Percentiles rank a stretch among this genome's conserved stretches.
These are phyloP conservation scores for Anhinga rufa DNA, from an alignment of 2,113 vertebrate genomes.

Conservation along the genomic window DNA sequence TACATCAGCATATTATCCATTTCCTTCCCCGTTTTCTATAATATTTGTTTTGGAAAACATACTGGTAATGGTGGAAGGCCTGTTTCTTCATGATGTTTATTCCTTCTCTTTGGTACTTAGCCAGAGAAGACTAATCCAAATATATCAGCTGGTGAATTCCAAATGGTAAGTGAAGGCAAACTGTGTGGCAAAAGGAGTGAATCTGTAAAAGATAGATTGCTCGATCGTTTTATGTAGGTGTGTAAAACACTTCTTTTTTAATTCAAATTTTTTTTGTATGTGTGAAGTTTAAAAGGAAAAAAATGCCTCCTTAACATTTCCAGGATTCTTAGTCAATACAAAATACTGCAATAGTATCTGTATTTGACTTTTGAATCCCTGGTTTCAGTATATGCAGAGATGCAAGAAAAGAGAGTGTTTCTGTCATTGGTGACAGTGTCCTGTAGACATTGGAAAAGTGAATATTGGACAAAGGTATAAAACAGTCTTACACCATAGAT, in stretches of 20 bases:
- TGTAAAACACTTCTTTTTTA: background rate
- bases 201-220: background rate
- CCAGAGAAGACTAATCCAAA: background rate
- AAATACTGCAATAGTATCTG: background rate
- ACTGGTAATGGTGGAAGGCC: background rate
- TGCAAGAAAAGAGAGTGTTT: background rate
- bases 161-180: background rate
- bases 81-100: background rate
- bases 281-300: background rate
- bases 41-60: background rate
- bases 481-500: background rate
- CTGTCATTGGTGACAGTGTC: background rate
- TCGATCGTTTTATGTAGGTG: background rate
- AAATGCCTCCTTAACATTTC: background rate
- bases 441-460: background rate
- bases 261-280: background rate
- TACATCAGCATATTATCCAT: background rate
- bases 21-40: background rate
- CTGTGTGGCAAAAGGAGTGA: background rate
- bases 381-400: background rate
- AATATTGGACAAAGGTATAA: background rate
- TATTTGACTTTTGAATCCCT: background rate
- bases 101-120: background rate
- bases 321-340: background rate
- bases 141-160: background rate